phyloP scores from a whole-genome alignment of 2,888 invertebrate species.

The Lycophotia porphyrea region DNA sequence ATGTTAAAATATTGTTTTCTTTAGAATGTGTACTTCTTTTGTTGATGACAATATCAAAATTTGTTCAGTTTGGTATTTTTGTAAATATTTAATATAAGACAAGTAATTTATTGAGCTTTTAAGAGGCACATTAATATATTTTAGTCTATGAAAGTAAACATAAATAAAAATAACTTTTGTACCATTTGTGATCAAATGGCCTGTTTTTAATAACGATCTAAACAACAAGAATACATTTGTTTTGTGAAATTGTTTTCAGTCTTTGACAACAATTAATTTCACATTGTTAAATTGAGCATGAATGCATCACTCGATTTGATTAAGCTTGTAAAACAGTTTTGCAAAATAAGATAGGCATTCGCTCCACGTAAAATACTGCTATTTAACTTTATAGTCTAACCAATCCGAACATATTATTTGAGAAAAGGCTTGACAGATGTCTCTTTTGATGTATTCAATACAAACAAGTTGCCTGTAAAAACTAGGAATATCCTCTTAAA shows the following conservation, averaged over 20 bases:
- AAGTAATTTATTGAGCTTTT: slow-evolving; percentile 3
- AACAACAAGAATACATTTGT: neutral
- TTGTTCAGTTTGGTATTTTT: neutral
- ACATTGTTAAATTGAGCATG: neutral
- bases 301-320: neutral
- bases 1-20: slow-evolving; percentile 1
- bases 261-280: neutral
- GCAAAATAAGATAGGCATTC: neutral
- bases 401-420: no score
- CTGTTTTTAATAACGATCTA: neutral
- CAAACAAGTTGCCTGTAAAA: no score
- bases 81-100: slow-evolving; percentile 6
- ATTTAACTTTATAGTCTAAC: no score
- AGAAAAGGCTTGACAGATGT: no score
- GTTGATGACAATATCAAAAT: neutral
- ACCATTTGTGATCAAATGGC: slow-evolving; percentile 12
- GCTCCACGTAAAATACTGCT: neutral
- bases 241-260: neutral
- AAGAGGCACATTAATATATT: neutral
- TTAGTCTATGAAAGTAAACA: neutral
- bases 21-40: slow-evolving; percentile 4
- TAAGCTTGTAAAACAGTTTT: no score
- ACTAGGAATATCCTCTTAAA: no score
- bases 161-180: slow-evolving; percentile 10
- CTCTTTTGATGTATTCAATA: no score